Evolutionary conservation across 2,113 vertebrate genomes (phyloP).

Genomic region (Corythaeola cristata): DNA sequence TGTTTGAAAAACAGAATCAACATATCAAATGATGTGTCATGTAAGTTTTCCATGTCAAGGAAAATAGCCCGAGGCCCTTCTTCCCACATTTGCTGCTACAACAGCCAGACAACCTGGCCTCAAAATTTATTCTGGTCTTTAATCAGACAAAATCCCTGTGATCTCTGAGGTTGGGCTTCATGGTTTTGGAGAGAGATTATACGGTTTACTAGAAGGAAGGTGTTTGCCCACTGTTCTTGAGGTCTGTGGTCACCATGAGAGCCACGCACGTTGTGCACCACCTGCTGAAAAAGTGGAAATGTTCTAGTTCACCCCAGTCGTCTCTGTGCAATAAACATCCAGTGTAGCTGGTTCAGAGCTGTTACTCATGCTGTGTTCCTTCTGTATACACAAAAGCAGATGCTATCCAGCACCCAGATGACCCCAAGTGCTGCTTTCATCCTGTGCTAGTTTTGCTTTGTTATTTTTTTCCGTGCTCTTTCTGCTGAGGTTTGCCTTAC

Average conservation of each 20-base stretch:
- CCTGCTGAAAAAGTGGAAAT: not conserved
- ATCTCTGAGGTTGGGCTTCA: conserved; percentile 13
- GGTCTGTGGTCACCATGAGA: not conserved
- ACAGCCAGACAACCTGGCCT: conserved; percentile 51
- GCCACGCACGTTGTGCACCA: not conserved
- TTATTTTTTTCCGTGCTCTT: not conserved
- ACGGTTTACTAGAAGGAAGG: not conserved
- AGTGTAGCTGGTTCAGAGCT: not conserved
- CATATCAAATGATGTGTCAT: conserved; percentile 57
- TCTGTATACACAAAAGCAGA: conserved; percentile 6
- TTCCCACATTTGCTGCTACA: conserved; percentile 43
- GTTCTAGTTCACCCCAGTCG: not conserved
- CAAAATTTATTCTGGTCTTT: conserved; percentile 53
- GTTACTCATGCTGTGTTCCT: not conserved
- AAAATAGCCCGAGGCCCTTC: conserved; percentile 51
- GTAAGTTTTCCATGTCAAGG: conserved; percentile 58
- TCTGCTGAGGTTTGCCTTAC: not conserved
- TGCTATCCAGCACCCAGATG: conserved; percentile 37
- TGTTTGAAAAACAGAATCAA: conserved; percentile 55
- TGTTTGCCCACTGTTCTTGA: not conserved
- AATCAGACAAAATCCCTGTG: conserved; percentile 49
- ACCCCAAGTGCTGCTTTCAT: conserved; percentile 10
- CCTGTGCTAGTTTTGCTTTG: not conserved
- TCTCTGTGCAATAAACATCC: not conserved
- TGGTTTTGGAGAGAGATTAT: not conserved